A percentile compares a stretch with the other conserved stretches of the same genome.
phyloP scores from a whole-genome alignment of 1,140 invertebrate genomes.

The Acyrthosiphon pisum region DNA sequence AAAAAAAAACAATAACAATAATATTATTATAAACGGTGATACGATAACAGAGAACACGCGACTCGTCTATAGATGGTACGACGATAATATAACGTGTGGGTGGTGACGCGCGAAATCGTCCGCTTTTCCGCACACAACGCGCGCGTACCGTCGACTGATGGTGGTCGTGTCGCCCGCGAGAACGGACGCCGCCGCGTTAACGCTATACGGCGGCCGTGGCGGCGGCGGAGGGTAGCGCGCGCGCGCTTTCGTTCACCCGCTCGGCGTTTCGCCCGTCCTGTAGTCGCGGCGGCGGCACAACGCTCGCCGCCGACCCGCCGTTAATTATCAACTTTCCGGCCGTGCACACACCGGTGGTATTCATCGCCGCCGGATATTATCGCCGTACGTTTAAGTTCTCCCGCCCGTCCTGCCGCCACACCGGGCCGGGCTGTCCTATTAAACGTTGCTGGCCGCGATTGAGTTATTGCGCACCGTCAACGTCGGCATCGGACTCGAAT shows the following conservation, averaged over 20 bases:
- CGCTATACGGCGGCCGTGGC: not conserved
- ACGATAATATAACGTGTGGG: not conserved
- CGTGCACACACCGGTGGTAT: slow-evolving; percentile 21
- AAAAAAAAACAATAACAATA: not conserved
- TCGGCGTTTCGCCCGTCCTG: slow-evolving; percentile 22
- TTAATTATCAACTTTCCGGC: slow-evolving; percentile 57
- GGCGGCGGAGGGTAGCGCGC: slow-evolving; percentile 45
- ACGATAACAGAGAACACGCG: not conserved
- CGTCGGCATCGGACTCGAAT: not conserved
- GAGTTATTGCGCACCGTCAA: not conserved
- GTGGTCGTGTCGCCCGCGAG: slow-evolving; percentile 37
- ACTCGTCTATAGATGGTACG: too few species aligned
- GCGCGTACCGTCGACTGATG: slow-evolving; percentile 39
- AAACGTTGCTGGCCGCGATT: not conserved
- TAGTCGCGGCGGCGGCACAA: slow-evolving; percentile 1
- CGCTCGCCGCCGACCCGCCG: slow-evolving; percentile 7
- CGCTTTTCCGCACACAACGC: slow-evolving; percentile 25
- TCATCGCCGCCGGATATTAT: slow-evolving; percentile 54
- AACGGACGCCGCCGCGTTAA: slow-evolving; percentile 43
- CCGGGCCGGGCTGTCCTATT: not conserved
- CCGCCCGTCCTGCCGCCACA: too few species aligned
- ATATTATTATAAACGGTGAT: not conserved
- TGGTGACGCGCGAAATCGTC: not conserved
- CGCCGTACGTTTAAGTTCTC: slow-evolving; percentile 34
- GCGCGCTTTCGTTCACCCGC: slow-evolving; percentile 27